Percentiles rank a stretch among this genome's conserved stretches.
Evolutionary conservation across 2,888 invertebrate species (phyloP).

Genomic region (Lochmaea capreae): DNA sequence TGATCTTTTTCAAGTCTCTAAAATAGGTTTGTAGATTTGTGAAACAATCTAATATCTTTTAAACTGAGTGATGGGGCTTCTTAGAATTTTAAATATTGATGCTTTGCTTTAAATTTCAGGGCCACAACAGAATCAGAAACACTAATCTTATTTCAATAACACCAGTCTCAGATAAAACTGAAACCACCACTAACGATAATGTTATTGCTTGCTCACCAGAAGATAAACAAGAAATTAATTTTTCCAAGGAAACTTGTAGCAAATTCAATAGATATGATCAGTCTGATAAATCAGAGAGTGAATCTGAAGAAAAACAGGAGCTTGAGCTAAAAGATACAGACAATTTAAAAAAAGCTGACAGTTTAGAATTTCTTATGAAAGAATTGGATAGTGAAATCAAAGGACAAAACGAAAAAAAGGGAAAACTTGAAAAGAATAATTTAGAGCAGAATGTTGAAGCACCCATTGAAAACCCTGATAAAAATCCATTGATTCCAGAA

Average conservation of each 20-base stretch:
- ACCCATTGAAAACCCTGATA: slow-evolving; percentile 22
- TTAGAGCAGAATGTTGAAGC: slow-evolving; percentile 41
- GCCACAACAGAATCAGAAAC: slow-evolving; percentile 59
- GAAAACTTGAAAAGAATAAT: slow-evolving; percentile 47
- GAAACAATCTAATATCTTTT: too few species aligned
- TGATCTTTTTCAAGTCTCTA: too few species aligned
- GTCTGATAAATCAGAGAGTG: slow-evolving; percentile 65
- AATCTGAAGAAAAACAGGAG: slow-evolving; percentile 59
- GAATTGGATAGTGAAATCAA: slow-evolving; percentile 68
- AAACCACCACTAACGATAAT: slow-evolving; percentile 51
- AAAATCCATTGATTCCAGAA: slow-evolving; percentile 19
- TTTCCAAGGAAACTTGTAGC: slow-evolving; percentile 51
- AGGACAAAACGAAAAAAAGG: slow-evolving; percentile 48
- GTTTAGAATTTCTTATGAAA: slow-evolving; percentile 68
- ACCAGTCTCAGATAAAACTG: slow-evolving; percentile 58
- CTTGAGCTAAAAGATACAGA: slow-evolving; percentile 47
- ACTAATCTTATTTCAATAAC: slow-evolving; percentile 68
- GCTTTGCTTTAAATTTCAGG: slow-evolving; percentile 50
- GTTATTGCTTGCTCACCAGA: slow-evolving; percentile 51
- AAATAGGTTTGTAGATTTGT: too few species aligned
- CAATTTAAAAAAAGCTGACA: slow-evolving; percentile 65
- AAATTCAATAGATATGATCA: slow-evolving; percentile 69
- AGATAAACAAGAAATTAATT: slow-evolving; percentile 38
- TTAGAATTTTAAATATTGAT: background rate
- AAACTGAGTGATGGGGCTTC: too few species aligned